These are phyloP conservation scores for Charaxes varanes DNA, from an alignment of 1,140 invertebrate genomes.

Conservation along the genomic window DNA sequence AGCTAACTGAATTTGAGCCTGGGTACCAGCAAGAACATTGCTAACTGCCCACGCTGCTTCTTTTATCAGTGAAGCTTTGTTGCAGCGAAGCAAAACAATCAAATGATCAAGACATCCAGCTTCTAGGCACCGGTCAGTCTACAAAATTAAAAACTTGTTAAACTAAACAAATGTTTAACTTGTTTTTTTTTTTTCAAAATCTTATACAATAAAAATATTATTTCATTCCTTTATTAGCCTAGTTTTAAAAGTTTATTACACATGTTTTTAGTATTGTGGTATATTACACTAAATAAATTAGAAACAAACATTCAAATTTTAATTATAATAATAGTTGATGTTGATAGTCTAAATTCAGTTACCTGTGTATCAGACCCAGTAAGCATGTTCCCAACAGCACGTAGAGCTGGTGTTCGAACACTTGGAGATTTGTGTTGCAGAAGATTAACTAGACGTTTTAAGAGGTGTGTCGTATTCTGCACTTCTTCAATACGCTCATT, in stretches of 20 bases:
- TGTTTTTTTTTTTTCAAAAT: too few relatives aligned
- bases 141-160: slow-evolving; percentile 37
- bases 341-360: too few relatives aligned
- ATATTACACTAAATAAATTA: too few relatives aligned
- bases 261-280: too few relatives aligned
- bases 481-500: slow-evolving; percentile 95
- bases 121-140: slow-evolving; percentile 94
- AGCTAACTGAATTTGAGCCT: slow-evolving; percentile 91
- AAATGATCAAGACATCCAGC: slow-evolving; percentile 86
- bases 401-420: slow-evolving; percentile 91
- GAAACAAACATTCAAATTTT: too few relatives aligned
- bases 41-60: slow-evolving; percentile 99
- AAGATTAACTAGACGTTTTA: slow-evolving; percentile 85
- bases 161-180: too few relatives aligned
- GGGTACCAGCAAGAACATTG: slow-evolving; percentile 98
- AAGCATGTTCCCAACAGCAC: slow-evolving; percentile 91
- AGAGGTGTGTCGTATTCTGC: slow-evolving; percentile 80
- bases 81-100: slow-evolving; percentile 82
- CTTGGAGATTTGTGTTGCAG: slow-evolving; percentile 82
- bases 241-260: too few relatives aligned
- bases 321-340: too few relatives aligned
- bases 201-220: background rate
- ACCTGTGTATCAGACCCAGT: slow-evolving; percentile 87
- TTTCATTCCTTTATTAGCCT: too few relatives aligned
- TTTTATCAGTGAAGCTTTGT: slow-evolving; percentile 83